Conservation (phyloP, 2,888 invertebrate genomes). For the Caenorhabditis sp. region DNA sequence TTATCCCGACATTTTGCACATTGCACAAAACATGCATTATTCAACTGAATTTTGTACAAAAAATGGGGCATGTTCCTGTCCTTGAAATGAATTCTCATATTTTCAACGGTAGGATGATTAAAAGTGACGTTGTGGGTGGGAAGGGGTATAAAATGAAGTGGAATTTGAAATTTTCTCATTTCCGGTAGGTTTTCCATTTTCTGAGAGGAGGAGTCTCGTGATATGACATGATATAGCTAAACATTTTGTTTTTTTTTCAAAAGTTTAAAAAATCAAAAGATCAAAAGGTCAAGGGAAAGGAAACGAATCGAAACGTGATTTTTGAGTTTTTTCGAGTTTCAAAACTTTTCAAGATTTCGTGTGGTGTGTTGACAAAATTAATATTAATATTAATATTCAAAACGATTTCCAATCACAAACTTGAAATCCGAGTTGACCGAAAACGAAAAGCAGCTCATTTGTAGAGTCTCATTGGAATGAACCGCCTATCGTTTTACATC, state of each 20-base stretch:
- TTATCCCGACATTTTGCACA: conserved; percentile 3
- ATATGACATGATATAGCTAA: no score
- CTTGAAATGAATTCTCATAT: no score
- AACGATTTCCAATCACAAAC: conserved; percentile 2
- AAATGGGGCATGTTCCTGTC: background rate
- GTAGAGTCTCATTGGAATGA: conserved; percentile 45
- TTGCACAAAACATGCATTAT: background rate
- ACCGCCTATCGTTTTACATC: conserved; percentile 62
- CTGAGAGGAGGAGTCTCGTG: no score
- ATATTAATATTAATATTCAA: conserved; percentile 37
- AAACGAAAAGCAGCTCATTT: conserved; percentile 54
- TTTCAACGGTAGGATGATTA: no score
- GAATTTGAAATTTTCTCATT: background rate
- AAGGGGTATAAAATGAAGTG: background rate
- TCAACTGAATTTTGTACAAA: background rate
- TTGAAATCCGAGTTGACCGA: conserved; percentile 47
- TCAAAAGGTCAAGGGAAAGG: no score
- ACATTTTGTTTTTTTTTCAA: background rate
- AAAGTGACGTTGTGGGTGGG: background rate
- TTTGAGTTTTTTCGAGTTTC: no score
- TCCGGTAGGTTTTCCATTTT: no score
- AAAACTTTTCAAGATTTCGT: no score
- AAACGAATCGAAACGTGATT: no score
- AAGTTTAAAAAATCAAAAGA: background rate
- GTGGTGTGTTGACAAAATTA: no score